phyloP scores from a whole-genome alignment of 2,113 vertebrate species.

The Cairina moschata region DNA sequence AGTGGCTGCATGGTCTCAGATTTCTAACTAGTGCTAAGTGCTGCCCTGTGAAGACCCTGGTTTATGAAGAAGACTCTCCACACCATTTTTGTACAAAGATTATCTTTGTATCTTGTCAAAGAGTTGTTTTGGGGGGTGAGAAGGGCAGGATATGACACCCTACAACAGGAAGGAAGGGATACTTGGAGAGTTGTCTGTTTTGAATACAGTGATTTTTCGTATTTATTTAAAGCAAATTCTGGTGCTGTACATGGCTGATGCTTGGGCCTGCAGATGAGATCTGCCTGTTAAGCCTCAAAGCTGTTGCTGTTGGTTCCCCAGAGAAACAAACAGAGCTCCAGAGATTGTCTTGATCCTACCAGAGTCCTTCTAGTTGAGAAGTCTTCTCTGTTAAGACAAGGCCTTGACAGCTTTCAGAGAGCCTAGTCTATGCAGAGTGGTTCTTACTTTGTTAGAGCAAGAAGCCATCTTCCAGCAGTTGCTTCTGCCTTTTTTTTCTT shows the following conservation, averaged over 20 bases:
- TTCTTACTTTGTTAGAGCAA: not conserved
- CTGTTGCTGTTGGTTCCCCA: not conserved
- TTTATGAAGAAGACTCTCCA: not conserved
- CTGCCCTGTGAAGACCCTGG: constrained; percentile 9
- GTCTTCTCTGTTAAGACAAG: not conserved
- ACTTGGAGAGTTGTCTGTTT: not conserved
- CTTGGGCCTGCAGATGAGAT: not conserved
- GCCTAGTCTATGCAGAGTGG: not conserved
- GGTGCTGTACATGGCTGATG: not conserved
- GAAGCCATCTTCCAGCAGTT: not conserved
- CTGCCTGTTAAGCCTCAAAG: not conserved
- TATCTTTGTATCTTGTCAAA: not conserved
- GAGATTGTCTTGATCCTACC: not conserved
- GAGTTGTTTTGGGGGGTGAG: constrained; percentile 13
- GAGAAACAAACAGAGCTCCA: fast-evolving
- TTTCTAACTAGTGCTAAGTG: constrained; percentile 38
- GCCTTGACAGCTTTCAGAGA: not conserved
- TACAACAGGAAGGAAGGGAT: not conserved
- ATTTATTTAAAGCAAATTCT: not conserved
- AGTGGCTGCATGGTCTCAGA: constrained; percentile 62
- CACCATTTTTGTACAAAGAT: not conserved
- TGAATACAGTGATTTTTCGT: not conserved
- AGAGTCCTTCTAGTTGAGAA: not conserved
- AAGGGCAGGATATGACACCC: fast-evolving
- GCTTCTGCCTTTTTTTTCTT: not conserved